These are phyloP conservation scores for Drosophila kohkoa DNA, from an alignment of 1,140 invertebrate species.

Conservation along the genomic window DNA sequence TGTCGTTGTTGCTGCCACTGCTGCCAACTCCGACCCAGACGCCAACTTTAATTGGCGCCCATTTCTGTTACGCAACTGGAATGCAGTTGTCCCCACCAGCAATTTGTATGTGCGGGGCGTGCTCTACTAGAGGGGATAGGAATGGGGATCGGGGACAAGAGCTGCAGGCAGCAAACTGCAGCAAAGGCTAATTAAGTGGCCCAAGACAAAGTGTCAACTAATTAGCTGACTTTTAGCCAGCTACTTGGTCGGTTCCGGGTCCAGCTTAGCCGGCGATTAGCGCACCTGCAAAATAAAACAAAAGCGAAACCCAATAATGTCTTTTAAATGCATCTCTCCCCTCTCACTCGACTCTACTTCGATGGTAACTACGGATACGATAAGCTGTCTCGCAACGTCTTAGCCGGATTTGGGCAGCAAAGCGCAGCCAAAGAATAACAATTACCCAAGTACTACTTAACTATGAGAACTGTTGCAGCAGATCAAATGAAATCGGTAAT, in stretches of 20 bases:
- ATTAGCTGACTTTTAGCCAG: constrained; percentile 76
- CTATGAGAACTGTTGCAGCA: constrained; percentile 8
- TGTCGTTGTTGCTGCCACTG: constrained; percentile 39
- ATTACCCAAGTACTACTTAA: constrained; percentile 60
- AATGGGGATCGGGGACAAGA: not conserved
- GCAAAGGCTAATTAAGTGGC: constrained; percentile 74
- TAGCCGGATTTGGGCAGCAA: constrained; percentile 57
- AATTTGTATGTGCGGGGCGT: constrained; percentile 77
- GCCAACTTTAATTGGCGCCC: constrained; percentile 82
- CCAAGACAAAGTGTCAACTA: constrained; percentile 79
- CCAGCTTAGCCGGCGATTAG: constrained; percentile 75
- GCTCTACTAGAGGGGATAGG: constrained; percentile 49
- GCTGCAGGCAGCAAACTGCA: constrained; percentile 13
- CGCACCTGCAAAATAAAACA: constrained; percentile 68
- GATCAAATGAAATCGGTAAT: constrained; percentile 31
- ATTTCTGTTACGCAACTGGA: constrained; percentile 81
- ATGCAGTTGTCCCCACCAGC: constrained; percentile 78
- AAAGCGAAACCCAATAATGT: constrained; percentile 71
- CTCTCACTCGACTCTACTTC: not conserved
- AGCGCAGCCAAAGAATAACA: constrained; percentile 49
- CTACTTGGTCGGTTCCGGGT: constrained; percentile 38
- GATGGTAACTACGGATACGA: constrained; percentile 20
- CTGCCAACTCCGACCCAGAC: constrained; percentile 50
- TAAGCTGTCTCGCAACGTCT: constrained; percentile 72
- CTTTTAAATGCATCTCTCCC: constrained; percentile 59